Conservation (phyloP, 2,888 invertebrate species). For the Amphipyra tragopoginis region DNA sequence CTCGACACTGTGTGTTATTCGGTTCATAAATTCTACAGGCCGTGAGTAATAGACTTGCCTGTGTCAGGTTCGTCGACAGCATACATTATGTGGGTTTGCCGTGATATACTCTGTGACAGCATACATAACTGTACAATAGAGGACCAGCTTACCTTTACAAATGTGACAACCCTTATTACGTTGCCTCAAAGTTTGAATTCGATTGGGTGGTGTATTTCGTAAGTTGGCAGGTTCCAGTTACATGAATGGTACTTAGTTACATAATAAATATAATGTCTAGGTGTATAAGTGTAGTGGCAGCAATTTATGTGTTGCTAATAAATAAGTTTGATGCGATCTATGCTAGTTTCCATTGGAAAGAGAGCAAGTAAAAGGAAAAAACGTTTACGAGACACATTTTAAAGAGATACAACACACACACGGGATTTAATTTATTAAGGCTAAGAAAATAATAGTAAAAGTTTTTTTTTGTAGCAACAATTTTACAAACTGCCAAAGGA, state of each 20-base stretch:
- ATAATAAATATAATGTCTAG: conserved; percentile 39
- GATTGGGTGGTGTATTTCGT: neutral
- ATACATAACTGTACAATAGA: conserved; percentile 43
- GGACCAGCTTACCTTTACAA: conserved; percentile 36
- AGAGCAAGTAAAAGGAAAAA: no score
- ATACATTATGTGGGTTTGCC: conserved; percentile 77
- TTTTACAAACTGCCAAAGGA: no score
- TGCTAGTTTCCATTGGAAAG: no score
- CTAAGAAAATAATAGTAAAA: no score
- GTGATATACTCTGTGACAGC: conserved; percentile 65
- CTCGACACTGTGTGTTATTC: conserved; percentile 79
- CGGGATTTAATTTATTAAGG: no score
- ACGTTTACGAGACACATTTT: no score
- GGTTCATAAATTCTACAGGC: conserved; percentile 83
- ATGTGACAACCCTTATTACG: conserved; percentile 27
- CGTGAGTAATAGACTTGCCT: conserved; percentile 82
- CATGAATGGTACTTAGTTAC: conserved; percentile 46
- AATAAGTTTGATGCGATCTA: no score
- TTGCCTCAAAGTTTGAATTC: conserved; percentile 39
- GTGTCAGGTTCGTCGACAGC: conserved; percentile 80
- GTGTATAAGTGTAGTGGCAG: conserved; percentile 21
- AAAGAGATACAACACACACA: no score
- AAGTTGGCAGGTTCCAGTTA: conserved; percentile 23
- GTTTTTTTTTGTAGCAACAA: no score
- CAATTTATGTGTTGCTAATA: conserved; percentile 12